Evolutionary conservation across 2,113 vertebrate species (phyloP).

Genomic region (Anarhynchus alexandrinus): DNA sequence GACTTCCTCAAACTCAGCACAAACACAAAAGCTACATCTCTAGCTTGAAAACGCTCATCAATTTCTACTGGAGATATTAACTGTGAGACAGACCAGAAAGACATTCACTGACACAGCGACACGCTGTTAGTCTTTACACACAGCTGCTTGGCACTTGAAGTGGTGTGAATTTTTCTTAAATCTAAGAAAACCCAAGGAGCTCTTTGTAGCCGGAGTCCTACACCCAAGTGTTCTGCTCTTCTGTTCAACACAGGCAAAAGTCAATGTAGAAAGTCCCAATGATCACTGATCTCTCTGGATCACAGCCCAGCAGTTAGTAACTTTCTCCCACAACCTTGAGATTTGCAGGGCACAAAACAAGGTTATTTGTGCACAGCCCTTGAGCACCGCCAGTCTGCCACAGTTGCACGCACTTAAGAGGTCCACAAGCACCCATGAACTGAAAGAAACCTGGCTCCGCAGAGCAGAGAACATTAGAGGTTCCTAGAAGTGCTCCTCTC

Average conservation of each 20-base stretch:
- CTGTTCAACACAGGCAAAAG: not conserved
- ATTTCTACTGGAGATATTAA: not conserved
- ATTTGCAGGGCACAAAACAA: not conserved
- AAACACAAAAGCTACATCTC: not conserved
- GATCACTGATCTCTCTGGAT: not conserved
- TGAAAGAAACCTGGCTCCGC: not conserved
- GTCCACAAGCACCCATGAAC: not conserved
- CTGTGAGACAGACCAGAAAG: not conserved
- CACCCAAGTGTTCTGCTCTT: not conserved
- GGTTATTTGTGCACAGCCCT: not conserved
- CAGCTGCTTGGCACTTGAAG: not conserved
- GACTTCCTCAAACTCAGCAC: not conserved
- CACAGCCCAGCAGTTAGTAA: not conserved
- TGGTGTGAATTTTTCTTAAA: fast-evolving
- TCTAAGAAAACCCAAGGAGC: not conserved
- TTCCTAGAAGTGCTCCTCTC: not conserved
- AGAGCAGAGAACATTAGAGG: not conserved
- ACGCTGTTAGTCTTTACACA: fast-evolving
- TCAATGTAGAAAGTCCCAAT: not conserved
- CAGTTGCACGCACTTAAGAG: not conserved
- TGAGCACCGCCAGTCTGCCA: not conserved
- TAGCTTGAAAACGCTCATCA: not conserved
- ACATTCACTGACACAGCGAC: not conserved
- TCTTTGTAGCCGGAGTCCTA: not conserved
- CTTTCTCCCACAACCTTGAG: not conserved